Conservation (phyloP, 2,113 vertebrate species). For the Fregata magnificens region DNA sequence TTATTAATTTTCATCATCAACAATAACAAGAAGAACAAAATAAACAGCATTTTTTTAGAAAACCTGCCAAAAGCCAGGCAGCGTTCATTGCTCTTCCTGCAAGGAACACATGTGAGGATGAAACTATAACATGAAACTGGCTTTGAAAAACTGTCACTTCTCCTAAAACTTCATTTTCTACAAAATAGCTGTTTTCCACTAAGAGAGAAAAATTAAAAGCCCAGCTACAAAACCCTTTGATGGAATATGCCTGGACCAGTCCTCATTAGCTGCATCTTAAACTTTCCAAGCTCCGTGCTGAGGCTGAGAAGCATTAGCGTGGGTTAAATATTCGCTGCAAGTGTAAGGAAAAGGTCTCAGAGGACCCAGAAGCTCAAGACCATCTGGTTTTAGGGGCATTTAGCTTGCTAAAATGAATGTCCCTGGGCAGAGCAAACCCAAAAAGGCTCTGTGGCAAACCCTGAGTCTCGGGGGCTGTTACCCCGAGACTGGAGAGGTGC, state of each 20-base stretch:
- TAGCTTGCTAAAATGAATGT: neutral
- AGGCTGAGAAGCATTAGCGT: neutral
- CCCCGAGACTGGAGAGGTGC: neutral
- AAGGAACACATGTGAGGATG: neutral
- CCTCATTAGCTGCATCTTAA: neutral
- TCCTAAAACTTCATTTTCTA: neutral
- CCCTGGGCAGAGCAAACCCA: neutral
- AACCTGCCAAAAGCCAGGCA: neutral
- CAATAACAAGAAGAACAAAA: neutral
- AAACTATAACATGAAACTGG: neutral
- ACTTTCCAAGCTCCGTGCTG: neutral
- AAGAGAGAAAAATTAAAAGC: neutral
- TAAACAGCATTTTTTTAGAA: neutral
- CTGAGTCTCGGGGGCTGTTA: neutral
- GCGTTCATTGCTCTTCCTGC: neutral
- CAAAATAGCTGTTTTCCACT: neutral
- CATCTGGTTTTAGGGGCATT: neutral
- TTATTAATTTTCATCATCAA: neutral
- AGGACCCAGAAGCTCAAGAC: neutral
- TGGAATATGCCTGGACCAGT: neutral
- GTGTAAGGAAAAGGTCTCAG: neutral
- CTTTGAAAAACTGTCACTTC: neutral
- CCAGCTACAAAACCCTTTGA: neutral
- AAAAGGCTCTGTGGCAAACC: accelerated
- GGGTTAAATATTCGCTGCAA: neutral